Percentiles rank a stretch among this genome's conserved stretches.
Evolutionary conservation across 2,888 invertebrate genomes (phyloP).

Genomic region (Leptopterna dolabrata): DNA sequence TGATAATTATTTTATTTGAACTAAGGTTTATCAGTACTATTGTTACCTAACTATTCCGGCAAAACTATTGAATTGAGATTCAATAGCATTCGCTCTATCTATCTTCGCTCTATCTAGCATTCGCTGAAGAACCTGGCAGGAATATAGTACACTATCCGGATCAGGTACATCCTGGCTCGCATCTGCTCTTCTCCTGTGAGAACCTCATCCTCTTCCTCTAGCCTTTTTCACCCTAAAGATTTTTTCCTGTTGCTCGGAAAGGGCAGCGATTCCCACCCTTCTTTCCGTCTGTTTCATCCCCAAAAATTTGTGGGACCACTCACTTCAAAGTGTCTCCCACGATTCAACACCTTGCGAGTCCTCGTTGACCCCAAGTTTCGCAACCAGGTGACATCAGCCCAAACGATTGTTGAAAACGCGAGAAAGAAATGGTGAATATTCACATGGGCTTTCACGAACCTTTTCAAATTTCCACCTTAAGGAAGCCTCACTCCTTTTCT

Average conservation of each 20-base stretch:
- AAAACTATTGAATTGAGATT: too few relatives aligned
- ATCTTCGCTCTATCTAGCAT: too few relatives aligned
- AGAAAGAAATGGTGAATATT: constrained; percentile 12
- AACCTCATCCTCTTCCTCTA: neutral
- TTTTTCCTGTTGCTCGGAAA: neutral
- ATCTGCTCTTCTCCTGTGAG: constrained; percentile 22
- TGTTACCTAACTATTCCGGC: too few relatives aligned
- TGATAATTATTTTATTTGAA: too few relatives aligned
- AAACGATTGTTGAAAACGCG: neutral
- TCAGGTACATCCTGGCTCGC: constrained; percentile 5
- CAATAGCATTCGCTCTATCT: too few relatives aligned
- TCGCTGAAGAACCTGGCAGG: neutral
- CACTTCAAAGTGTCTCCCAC: neutral
- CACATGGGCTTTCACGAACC: constrained; percentile 9
- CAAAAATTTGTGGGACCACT: neutral
- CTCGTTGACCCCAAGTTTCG: neutral
- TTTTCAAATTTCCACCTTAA: neutral
- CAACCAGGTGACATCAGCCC: constrained; percentile 22
- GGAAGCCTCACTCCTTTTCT: neutral
- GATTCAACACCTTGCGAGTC: constrained; percentile 1
- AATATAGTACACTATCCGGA: neutral
- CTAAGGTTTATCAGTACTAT: too few relatives aligned
- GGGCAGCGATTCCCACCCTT: constrained; percentile 16
- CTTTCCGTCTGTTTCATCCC: neutral
- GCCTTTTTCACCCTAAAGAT: neutral